Base-by-base conservation (phyloP, 2,888 invertebrate species). In the Tanypteryx hageni region DNA sequence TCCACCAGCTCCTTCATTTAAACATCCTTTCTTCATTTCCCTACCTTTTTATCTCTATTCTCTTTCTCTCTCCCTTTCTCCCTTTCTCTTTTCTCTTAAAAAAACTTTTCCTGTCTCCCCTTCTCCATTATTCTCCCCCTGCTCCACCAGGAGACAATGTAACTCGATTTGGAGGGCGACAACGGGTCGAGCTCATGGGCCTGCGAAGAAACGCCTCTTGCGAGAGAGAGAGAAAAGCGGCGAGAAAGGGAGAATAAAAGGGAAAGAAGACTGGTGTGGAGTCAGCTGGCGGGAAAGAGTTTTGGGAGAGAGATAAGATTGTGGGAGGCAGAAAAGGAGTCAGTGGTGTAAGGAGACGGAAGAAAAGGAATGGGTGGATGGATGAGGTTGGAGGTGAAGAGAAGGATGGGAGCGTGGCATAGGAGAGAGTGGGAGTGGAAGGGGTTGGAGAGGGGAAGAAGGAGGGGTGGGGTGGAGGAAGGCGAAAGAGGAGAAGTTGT, bases 111-210 rank as follows among this genome's bases (percentile, higher is more conserved):
- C 86, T 16, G 14, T 58, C 58, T 14, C 3, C 14, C 44, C 31
- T 16, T 44, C 82, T 22, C 10, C 27, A 11, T 58, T 57, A 3
- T 14, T 14, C 8, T 59, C 44, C 22, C 58, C 57, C 85, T 22
- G n/a, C 85, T 22, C 58, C 7, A 22, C n/a, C 9, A 61, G 61
- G 86, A 61, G 59, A 86, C 86, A 86, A 86, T 86, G 86, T 86
- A 86, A 86, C 86, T 86, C 86, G 86, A 86, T 86, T 86, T 86
- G 58, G 86, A 86, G 61, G 86, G 86, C 58, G 86, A 86, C 86
- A 86, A 86, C 86, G 59, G 86, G 61, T 14, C 86, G 11, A 14
- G 59, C 86, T 59, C 61, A 76, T 59, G 86, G 86, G 31, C 27
- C 82, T 27, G 58, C 27, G 57, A 14, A 85, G 85, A 22, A 59